These are phyloP conservation scores for Elephas maximus DNA, from an alignment of 2,113 vertebrate species.

Conservation along the genomic window DNA sequence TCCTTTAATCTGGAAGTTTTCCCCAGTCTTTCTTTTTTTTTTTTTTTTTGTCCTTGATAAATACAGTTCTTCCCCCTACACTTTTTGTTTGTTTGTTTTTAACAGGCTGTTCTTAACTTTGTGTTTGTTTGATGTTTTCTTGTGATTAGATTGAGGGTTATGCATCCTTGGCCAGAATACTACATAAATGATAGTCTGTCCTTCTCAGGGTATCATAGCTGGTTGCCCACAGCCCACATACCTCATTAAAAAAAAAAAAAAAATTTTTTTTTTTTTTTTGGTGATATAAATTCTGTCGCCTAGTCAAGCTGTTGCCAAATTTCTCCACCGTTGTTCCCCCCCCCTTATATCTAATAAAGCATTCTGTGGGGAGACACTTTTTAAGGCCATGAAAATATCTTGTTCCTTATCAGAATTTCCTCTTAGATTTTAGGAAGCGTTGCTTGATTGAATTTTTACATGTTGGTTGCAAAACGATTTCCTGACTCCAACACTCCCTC, in stretches of 20 bases:
- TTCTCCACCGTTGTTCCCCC: not conserved
- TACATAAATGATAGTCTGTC: not conserved
- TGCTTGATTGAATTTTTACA: not conserved
- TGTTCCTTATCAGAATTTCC: not conserved
- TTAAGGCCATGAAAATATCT: not conserved
- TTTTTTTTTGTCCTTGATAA: not conserved
- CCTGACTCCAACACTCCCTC: too few species aligned
- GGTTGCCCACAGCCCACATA: fast-evolving
- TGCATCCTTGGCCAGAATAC: not conserved
- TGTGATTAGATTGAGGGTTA: not conserved
- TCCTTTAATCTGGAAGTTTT: not conserved
- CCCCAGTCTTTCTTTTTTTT: not conserved
- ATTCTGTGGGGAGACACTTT: not conserved
- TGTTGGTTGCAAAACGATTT: not conserved
- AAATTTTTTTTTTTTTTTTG: not conserved
- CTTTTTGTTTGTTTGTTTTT: not conserved
- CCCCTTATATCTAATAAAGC: not conserved
- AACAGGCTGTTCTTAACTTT: not conserved
- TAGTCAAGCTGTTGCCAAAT: not conserved
- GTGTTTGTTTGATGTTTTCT: not conserved
- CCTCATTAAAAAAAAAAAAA: not conserved
- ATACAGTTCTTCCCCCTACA: not conserved
- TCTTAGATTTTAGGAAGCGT: not conserved
- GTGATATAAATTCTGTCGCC: not conserved
- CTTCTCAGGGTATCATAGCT: not conserved